These are phyloP conservation scores for Drosophila borealis DNA, from an alignment of 2,888 invertebrate species.

Conservation along the genomic window DNA sequence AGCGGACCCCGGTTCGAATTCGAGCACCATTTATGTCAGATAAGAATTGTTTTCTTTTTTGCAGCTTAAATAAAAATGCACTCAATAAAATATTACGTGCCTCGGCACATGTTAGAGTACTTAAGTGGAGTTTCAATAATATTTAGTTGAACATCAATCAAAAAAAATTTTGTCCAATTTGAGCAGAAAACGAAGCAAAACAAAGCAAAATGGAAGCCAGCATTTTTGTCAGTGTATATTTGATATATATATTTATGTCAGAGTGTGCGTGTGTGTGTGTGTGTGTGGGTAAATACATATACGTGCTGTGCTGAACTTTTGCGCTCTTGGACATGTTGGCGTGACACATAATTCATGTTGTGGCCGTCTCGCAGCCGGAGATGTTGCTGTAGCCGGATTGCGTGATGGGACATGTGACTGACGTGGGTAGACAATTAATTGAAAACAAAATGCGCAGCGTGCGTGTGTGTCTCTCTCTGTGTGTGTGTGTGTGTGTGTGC, in stretches of 20 bases:
- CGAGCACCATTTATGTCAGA: background rate
- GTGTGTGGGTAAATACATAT: background rate
- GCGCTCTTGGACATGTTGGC: slow-evolving; percentile 41
- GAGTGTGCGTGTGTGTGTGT: too few species aligned
- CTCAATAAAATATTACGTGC: slow-evolving; percentile 7
- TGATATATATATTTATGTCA: background rate
- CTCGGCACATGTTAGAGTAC: slow-evolving; percentile 10
- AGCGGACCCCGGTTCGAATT: background rate
- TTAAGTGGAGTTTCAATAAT: slow-evolving; percentile 1
- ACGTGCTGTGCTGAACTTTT: slow-evolving; percentile 28
- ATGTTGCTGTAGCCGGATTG: slow-evolving; percentile 14
- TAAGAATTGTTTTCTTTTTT: background rate
- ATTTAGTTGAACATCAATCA: background rate
- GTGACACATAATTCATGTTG: slow-evolving; percentile 52
- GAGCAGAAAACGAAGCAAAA: too few species aligned
- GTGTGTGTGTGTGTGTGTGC: background rate
- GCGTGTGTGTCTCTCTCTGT: background rate
- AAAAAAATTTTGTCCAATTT: too few species aligned
- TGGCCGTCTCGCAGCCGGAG: slow-evolving; percentile 29
- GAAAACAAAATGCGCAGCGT: slow-evolving; percentile 54
- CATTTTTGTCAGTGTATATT: background rate
- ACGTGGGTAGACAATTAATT: slow-evolving; percentile 77
- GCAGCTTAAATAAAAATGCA: background rate
- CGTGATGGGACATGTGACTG: slow-evolving; percentile 62
- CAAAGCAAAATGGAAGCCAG: too few species aligned